phyloP scores from a whole-genome alignment of 2,113 vertebrate genomes.

The Microcebus jonahi region DNA sequence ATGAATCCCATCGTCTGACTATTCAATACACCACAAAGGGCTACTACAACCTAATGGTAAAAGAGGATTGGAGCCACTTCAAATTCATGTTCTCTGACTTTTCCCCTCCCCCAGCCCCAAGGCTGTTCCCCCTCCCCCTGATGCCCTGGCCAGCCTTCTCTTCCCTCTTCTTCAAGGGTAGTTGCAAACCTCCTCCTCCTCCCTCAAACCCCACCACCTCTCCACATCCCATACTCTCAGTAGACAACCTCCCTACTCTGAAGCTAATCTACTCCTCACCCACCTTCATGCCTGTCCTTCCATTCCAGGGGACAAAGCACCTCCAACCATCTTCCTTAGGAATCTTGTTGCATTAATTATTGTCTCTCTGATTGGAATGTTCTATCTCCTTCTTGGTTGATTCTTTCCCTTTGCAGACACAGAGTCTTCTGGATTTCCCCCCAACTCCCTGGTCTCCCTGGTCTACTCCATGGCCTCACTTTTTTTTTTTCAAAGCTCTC shows the following conservation, averaged over 20 bases:
- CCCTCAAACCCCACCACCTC: not conserved
- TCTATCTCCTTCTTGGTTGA: not conserved
- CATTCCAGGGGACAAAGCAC: not conserved
- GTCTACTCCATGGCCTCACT: not conserved
- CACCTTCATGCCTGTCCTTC: not conserved
- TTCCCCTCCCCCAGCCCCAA: fast-evolving
- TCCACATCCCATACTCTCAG: not conserved
- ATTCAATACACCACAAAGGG: not conserved
- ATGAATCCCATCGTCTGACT: not conserved
- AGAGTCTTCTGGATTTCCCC: not conserved
- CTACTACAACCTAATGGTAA: not conserved
- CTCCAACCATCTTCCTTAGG: not conserved
- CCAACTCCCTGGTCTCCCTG: not conserved
- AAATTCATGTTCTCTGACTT: not conserved
- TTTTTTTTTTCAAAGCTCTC: not conserved
- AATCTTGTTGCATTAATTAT: not conserved
- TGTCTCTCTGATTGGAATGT: not conserved
- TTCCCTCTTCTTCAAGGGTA: not conserved
- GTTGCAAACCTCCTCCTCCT: not conserved
- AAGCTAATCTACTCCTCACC: not conserved
- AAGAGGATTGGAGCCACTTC: not conserved
- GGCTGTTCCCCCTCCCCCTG: not conserved
- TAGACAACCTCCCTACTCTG: not conserved
- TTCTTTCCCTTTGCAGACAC: not conserved
- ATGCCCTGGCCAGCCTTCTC: not conserved